A percentile compares a stretch with the other conserved stretches of the same genome.
Conservation (phyloP, 2,113 vertebrate species). For the Columba livia region DNA sequence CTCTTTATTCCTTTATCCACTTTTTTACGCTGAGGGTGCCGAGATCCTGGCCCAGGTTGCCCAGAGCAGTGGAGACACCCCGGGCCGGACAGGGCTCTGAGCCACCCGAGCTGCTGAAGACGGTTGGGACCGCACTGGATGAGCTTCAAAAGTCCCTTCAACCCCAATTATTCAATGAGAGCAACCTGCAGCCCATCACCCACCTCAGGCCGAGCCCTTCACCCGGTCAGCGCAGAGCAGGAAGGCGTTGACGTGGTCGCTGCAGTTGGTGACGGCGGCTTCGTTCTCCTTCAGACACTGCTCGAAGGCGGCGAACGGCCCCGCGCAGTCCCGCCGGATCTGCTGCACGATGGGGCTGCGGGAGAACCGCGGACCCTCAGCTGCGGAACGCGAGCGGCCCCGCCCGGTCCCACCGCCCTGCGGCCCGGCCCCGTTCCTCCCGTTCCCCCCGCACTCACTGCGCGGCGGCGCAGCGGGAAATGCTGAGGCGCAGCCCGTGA, state of each 20-base stretch:
- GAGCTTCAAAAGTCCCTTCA: too few species aligned
- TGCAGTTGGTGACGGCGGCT: constrained; percentile 76
- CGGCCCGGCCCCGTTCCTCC: too few species aligned
- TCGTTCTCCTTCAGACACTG: constrained; percentile 85
- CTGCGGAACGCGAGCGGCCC: too few species aligned
- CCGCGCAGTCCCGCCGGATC: constrained; percentile 83
- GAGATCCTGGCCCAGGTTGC: too few species aligned
- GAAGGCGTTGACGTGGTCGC: constrained; percentile 80
- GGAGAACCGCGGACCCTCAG: background rate
- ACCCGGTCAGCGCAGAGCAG: constrained; percentile 87
- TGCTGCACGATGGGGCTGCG: constrained; percentile 87
- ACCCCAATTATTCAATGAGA: too few species aligned
- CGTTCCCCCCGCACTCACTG: constrained; percentile 81
- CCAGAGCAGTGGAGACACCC: too few species aligned
- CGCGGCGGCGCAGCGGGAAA: constrained; percentile 88
- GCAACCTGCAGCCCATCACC: background rate
- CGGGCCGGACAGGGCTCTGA: too few species aligned
- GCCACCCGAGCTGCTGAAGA: too few species aligned
- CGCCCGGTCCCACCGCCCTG: too few species aligned
- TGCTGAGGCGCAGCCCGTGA: constrained; percentile 84
- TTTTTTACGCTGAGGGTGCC: too few species aligned
- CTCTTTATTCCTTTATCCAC: too few species aligned
- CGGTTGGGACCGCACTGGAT: too few species aligned
- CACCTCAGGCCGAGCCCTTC: constrained; percentile 68
- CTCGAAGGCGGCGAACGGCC: constrained; percentile 87